Evolutionary conservation across 2,113 vertebrate species (phyloP).

Genomic region (Asarcornis scutulata): DNA sequence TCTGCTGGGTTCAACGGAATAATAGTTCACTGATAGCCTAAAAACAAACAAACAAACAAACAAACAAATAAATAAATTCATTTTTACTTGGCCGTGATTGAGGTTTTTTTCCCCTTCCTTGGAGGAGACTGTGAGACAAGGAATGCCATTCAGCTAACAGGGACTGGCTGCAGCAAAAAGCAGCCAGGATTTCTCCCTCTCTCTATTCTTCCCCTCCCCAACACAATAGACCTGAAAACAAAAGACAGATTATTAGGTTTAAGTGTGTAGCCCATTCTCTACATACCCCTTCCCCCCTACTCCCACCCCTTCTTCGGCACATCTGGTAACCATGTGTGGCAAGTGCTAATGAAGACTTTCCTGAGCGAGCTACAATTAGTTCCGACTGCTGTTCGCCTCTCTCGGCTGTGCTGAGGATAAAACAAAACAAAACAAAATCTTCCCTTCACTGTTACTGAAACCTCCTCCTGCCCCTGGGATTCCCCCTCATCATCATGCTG

Average conservation of each 20-base stretch:
- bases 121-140: conserved; percentile 78
- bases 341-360: conserved; percentile 96
- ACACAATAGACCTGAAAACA: conserved; percentile 89
- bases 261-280: conserved; percentile 74
- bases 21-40: conserved; percentile 8
- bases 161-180: conserved; percentile 81
- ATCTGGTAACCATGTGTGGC: conserved; percentile 98
- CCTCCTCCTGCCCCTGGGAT: conserved; percentile 54
- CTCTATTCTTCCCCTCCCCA: conserved; percentile 56
- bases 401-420: conserved; percentile 47
- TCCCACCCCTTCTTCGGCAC: conserved; percentile 84
- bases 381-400: conserved; percentile 82
- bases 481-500: conserved; percentile 29
- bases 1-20: conserved; percentile 20
- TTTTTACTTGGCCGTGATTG: conserved; percentile 38
- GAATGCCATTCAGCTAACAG: conserved; percentile 84
- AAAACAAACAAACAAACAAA: neutral
- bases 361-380: conserved; percentile 93
- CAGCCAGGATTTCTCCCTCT: conserved; percentile 74
- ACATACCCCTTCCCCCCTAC: conserved; percentile 74
- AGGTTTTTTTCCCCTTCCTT: neutral
- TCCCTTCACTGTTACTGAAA: conserved; percentile 38
- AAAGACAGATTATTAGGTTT: conserved; percentile 92
- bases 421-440: conserved; percentile 58
- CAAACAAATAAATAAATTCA: neutral